Evolutionary conservation across 1,140 invertebrate genomes (phyloP), one percentile per base, ranked within the genome.

Genomic region (Hyles euphorbiae): DNA sequence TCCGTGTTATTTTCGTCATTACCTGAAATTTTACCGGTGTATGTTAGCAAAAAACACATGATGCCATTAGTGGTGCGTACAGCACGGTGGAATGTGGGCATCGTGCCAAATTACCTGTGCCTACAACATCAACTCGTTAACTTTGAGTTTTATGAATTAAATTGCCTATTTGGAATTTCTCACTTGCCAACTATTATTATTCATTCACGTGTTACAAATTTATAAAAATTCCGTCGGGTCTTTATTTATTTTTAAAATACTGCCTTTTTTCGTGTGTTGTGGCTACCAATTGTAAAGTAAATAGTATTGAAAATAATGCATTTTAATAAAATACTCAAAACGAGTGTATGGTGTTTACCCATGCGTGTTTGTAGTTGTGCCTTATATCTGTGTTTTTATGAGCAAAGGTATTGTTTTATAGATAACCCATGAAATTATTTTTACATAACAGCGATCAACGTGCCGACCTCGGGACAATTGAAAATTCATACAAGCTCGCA

Each of bases 51-150:
- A 70, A 78, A 78, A 63, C 60, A 65, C 54, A 63, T 72, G 70
- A 63, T 62, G 67, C 68, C 70, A 74, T 76, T 71, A 72, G 72
- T 61, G 58, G 64, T 63, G 67, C 72, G 75, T 72, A 73, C 70
- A 65, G 58, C 61, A 60, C 58, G 11, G 6, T 56, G 73, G 77
- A 78, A 80, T 82, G 72, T 78, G 72, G 79, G 80, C 78, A 77
- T 2, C 65, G 50, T 53, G 74, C 80, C 80, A 83, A 79, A 77
- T 76, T 74, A 79, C 78, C 69, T 74, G 70, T 67, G 63, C 67
- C 65, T 68, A 59, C 36, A 53, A 61, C 56, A 67, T 67, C 58
- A 55, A 63, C 57, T 67, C 55, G 65, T 73, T 70, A 73, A 69
- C 64, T 60, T 53, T 58, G 54, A 68, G 63, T 72, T 67, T 71